Conservation (phyloP, 2,888 invertebrate species). For the Heteropelma amictum region DNA sequence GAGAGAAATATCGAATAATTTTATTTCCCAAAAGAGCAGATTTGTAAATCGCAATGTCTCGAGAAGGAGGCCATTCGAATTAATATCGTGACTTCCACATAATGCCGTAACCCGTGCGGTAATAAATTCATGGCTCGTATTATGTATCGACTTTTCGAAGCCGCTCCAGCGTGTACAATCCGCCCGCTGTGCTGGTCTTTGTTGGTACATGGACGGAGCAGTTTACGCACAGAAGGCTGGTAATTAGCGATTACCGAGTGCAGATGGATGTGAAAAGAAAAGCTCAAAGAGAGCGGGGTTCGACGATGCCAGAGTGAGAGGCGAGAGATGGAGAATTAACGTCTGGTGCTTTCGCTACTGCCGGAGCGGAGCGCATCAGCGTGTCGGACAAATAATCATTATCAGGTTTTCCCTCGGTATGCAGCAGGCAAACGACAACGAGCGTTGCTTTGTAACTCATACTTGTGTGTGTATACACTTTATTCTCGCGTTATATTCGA, state of each 20-base stretch:
- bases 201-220: not conserved
- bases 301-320: not conserved
- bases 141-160: no score
- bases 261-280: constrained; percentile 40
- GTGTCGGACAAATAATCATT: constrained; percentile 73
- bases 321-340: constrained; percentile 46
- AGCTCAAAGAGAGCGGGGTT: constrained; percentile 27
- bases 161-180: no score
- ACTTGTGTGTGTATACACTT: constrained; percentile 1
- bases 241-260: constrained; percentile 54
- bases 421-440: constrained; percentile 57
- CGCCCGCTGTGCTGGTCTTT: no score
- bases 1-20: no score
- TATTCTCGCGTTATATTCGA: not conserved
- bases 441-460: constrained; percentile 7
- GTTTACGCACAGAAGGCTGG: constrained; percentile 31
- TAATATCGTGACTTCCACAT: no score
- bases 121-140: no score
- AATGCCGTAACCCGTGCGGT: no score
- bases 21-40: no score
- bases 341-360: constrained; percentile 33
- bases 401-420: constrained; percentile 69
- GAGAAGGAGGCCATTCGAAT: no score
- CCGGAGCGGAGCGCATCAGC: constrained; percentile 56
- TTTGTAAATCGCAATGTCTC: no score